Base-by-base conservation (phyloP, 2,797 vertebrate genomes). In the Ambastaia sidthimunki region DNA sequence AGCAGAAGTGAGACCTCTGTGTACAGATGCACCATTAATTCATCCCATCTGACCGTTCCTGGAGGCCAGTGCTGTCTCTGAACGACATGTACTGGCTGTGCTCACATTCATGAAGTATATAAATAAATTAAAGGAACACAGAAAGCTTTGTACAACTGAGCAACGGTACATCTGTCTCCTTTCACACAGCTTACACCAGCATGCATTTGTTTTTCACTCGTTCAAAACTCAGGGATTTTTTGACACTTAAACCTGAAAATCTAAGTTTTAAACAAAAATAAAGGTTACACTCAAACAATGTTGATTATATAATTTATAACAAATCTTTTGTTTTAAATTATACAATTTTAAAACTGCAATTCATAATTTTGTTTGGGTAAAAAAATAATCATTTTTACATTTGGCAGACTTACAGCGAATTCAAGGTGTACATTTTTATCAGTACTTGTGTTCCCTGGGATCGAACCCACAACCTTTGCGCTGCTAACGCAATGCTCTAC, bases 21-120 rank as follows among this genome's bases (percentile, higher is more conserved):
- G 71, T 48, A 83, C 65, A 83, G 80, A 78, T 31, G 63, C 70
- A 60, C 3, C 68, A 73, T 76, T 83, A 66, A 85, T 80, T 78
- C 60, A 83, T 65, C 66, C 76, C 70, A 75, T 66, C 28, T 52
- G 41, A 70, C 57, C 28, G 16, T 62, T 65, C 75, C 55, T 54
- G 13, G 44, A 67, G 68, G 83, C 74, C 28, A 69, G n/a, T 4
- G 15, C 37, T 11, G 9, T 47, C 34, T 62, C 47, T 75, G 31
- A 50, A 75, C 54, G 48, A 82, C 54, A 71, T 74, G 21, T 80
- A 19, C 62, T 67, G 21, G 60, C 37, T 68, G 48, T 71, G 60
- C 34, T 62, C 63, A 19, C 23, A 67, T 34, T 48, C 11, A 7
- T 13, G 15, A 52, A 25, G 7, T 25, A 75, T n/a, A 75, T 37